Evolutionary conservation across 2,888 invertebrate genomes (phyloP), one percentile per base, ranked within the genome.

Genomic region (Hirtodrosophila confusa): DNA sequence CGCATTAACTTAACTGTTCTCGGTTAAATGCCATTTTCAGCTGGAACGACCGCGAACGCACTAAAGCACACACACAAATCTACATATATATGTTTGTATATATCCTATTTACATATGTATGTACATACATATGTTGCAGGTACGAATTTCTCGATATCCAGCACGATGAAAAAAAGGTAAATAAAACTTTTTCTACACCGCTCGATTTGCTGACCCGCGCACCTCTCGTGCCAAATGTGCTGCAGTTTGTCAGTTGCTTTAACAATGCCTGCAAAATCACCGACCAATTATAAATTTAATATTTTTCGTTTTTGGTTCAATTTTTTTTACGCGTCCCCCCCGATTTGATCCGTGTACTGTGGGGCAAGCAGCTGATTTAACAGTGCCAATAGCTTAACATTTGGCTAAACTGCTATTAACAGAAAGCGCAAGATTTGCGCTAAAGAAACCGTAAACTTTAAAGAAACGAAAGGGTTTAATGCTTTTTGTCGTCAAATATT

Each of bases 221-320:
- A 45, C 51, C 39, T 44, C 41, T 43, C 35, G 33, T n/a, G 36
- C 27, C 43, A 5, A 17, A 29, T 70, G 39, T 50, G 40, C 50
- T 49, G 43, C 44, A 43, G 7, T 37, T 63, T 49, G 50, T 35
- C 41, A 33, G 12, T 31, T 58, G 50, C 68, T 48, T 60, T 72
- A 62, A 1, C 9, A 69, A 67, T 70, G 58, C 55, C 63, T 49
- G 49, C n/a, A 35, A 79, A 79, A 66, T 58, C 45, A 63, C 61
- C 66, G 57, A 62, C 36, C 48, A 75, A 75, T 70, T 66, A 66
- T 70, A 82, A 82, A 82, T 70, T 66, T 41, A 84, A 31, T 31
- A 31, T 31, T 31, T 31, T 67, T 67, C 43, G 51, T 56, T 66
- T 17, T 53, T 68, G 40, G 50, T 56, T 35, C 41, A 54, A 64